Evolutionary conservation across 2,888 invertebrate genomes (phyloP), one percentile per base, ranked within the genome.

Genomic region (Eulithis prunata): DNA sequence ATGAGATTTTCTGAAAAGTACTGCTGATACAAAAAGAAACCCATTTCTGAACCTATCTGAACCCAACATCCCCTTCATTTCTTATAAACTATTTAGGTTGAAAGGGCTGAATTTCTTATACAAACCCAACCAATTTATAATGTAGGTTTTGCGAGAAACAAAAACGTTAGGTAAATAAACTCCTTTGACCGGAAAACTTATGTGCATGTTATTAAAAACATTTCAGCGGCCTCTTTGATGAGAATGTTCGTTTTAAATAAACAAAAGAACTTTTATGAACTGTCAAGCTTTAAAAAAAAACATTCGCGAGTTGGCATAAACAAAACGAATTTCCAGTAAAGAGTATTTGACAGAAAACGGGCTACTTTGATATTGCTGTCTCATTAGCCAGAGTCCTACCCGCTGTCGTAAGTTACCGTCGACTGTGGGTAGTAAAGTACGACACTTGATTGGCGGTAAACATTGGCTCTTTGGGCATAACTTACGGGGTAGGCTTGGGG

Each of bases 391-490:
- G 83, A 87, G 88, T 87, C 80, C 85, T 84, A 79, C 76, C 80
- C 87, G 87, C 89, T 88, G 85, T 74, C 82, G 86, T 88, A 90
- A 91, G 85, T 89, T 90, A 91, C 84, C 82, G 86, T 74, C 83
- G 83, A 79, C 79, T 75, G 78, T 79, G 70, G 75, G 84, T 79
- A 84, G 82, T 92, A 91, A 91, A 91, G 75, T 91, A 85, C 79
- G 78, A 74, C 79, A 86, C 83, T 90, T 89, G 88, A 91, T 90
- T 85, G 88, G 82, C 82, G 84, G 79, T 84, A 88, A 90, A 89
- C 73, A 74, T 70, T 70, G 71, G 62, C 70, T 65, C 64, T 63
- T 69, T 64, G 70, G 66, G 64, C 68, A 67, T 72, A 74, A 71
- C 71, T 72, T 69, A 71, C 72, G 55, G 63, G 66, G 68, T 68